A percentile compares a stretch with the other conserved stretches of the same genome.
Conservation (phyloP, 1,140 invertebrate genomes). For the Procambarus clarkii region DNA sequence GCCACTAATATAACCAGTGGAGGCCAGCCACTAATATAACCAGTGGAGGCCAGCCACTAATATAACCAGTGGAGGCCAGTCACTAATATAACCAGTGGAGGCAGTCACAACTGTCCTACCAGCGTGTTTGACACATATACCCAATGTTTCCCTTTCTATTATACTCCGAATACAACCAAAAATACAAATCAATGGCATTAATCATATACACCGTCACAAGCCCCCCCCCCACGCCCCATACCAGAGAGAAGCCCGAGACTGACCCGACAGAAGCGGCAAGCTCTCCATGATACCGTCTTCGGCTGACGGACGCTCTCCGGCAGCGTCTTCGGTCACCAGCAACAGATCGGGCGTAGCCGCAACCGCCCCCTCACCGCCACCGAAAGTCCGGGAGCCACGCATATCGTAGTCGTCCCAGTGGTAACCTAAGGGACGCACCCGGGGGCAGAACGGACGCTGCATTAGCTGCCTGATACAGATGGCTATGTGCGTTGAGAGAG, state of each 20-base stretch:
- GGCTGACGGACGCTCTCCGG: background rate
- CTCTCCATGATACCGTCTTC: constrained; percentile 11
- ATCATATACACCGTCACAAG: no score
- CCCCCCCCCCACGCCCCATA: no score
- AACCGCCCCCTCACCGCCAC: constrained; percentile 8
- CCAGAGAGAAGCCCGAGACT: background rate
- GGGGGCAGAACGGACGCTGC: background rate
- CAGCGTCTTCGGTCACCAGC: constrained; percentile 21
- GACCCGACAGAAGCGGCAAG: constrained; percentile 22
- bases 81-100: no score
- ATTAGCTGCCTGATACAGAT: background rate
- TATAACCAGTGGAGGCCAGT: no score
- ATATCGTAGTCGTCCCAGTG: constrained; percentile 57
- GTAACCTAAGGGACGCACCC: constrained; percentile 4
- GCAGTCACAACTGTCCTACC: no score
- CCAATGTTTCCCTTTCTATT: no score
- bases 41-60: no score
- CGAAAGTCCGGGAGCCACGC: constrained; percentile 36
- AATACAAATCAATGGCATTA: no score
- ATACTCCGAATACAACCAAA: no score
- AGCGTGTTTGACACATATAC: no score
- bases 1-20: no score
- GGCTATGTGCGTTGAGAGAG: background rate
- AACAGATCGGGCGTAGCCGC: constrained; percentile 51
- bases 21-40: no score